Percentiles rank a stretch among this genome's conserved stretches.
These are phyloP conservation scores for Tolypeutes matacus DNA, from an alignment of 2,797 vertebrate genomes.

Conservation along the genomic window DNA sequence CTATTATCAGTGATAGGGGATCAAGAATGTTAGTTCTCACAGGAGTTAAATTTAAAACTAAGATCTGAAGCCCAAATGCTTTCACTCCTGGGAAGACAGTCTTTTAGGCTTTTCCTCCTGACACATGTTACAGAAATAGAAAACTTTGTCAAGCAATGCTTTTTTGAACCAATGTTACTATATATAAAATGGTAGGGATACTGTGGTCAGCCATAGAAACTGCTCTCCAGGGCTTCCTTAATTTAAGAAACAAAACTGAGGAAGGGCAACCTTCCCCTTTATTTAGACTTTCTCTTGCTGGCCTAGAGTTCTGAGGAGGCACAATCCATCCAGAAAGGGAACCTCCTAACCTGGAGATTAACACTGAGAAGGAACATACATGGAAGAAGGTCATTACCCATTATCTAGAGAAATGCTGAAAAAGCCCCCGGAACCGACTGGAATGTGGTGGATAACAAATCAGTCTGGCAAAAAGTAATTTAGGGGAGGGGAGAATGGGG, in stretches of 20 bases:
- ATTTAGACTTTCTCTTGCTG: constrained; percentile 12
- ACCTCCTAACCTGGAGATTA: not conserved
- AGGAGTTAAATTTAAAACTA: constrained; percentile 39
- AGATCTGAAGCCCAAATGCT: constrained; percentile 56
- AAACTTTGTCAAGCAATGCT: constrained; percentile 73
- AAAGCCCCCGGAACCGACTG: not conserved
- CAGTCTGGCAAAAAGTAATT: not conserved
- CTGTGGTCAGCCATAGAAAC: not conserved
- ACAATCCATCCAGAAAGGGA: not conserved
- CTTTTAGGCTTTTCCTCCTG: constrained; percentile 63
- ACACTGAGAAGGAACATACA: not conserved
- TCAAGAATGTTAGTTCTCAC: constrained; percentile 51
- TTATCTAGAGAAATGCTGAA: not conserved
- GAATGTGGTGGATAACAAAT: not conserved
- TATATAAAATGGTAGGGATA: constrained; percentile 67
- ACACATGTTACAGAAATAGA: constrained; percentile 81
- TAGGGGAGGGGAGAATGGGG: not conserved
- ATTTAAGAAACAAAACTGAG: not conserved
- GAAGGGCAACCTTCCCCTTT: not conserved
- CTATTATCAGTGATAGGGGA: not conserved
- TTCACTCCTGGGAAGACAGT: constrained; percentile 34
- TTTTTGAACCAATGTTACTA: constrained; percentile 70
- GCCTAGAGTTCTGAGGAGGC: not conserved
- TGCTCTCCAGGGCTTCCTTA: not conserved
- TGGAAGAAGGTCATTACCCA: not conserved